Base-by-base conservation (phyloP, 2,888 invertebrate species). In the Leptopterna dolabrata region DNA sequence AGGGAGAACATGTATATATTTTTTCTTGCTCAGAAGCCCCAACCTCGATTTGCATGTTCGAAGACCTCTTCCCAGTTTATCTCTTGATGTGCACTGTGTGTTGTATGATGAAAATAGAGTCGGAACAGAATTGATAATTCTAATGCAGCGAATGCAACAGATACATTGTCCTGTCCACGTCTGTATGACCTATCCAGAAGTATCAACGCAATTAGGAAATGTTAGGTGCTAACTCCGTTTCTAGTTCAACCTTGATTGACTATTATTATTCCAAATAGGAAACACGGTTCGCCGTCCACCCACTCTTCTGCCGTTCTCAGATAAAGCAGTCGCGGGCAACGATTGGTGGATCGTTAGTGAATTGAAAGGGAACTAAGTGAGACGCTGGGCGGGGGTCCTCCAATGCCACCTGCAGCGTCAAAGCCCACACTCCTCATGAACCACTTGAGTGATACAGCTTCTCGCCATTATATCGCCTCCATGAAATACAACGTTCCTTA, bases 401-500 rank as follows among this genome's bases (percentile, higher is more conserved):
- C 14, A 43, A 16, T 14, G 76, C 76, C 76, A 76, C 76, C 76
- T 76, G 76, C 76, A 36, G 76, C 76, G 76, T 27, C 16, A 29
- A 43, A 76, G 45, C 76, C 76, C 76, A 76, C 76, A 73, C 73
- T 29, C 73, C 6, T 73, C 73, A 19, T 11, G 70, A 29, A 30
- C 29, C 55, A n/a, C 30, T 43, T 14, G 36, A 36, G 36, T 3
- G 76, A 76, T 76, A 36, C 76, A 76, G 36, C 76, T 43, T 76
- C 76, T 16, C 76, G 76, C 45, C 76, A 73, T 73, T 73, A 73
- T 29, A 36, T 36, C 30, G 30, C 30, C 73, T 73, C 36, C 73
- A 36, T 76, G 76, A 76, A 43, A 76, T 76, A 76, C 45, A 76
- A 76, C 76, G 36, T 76, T 76, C 76, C 76, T 76, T 76, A 76